Base-by-base conservation (phyloP, 1,140 invertebrate species). In the Laupala kohalensis region DNA sequence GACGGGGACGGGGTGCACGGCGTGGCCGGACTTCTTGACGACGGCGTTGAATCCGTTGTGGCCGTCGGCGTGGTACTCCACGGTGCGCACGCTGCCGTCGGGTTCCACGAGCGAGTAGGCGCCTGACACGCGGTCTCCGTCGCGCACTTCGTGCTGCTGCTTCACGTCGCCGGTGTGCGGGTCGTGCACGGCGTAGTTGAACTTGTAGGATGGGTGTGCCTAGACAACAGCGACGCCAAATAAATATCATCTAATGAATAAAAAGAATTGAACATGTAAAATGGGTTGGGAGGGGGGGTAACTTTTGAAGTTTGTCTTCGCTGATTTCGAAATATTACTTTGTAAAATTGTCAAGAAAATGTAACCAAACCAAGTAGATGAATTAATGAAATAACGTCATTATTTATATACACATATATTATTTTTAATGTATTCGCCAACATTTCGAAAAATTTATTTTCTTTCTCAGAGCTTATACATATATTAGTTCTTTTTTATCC, bases 61-160 rank as follows among this genome's bases (percentile, higher is more conserved):
- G n/a, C 68, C 67, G 67, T 78, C 77, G 66, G 85, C 85, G 71
- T 81, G 81, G 79, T 87, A 87, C 72, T 83, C 83, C 69, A 86
- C 85, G 73, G 79, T 84, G 73, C 85, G 81, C 25, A 80, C 79
- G 67, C 82, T 83, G 73, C 85, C 85, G 74, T 86, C 86, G 65
- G 86, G 80, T 71, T 86, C 85, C 71, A 86, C 78, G 66, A 86
- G 77, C 13, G 82, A 84, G 80, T 86, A 86, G 72, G 83, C 83
- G 1, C 86, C 86, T 74, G 84, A 83, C 19, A 87, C 85, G 6
- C 85, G 75, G 73, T 87, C 85, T 9, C 86, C 86, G 68, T 84
- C 80, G 13, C 83, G 79, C 23, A 76, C 80, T 71, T 86, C 84
- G 5, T 82, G 78, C 24, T 84, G 83, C 70, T 78, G 76, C 77